Percentiles rank a stretch among this genome's conserved stretches.
Conservation (phyloP, 2,113 vertebrate species). For the Ploceus nigricollis region DNA sequence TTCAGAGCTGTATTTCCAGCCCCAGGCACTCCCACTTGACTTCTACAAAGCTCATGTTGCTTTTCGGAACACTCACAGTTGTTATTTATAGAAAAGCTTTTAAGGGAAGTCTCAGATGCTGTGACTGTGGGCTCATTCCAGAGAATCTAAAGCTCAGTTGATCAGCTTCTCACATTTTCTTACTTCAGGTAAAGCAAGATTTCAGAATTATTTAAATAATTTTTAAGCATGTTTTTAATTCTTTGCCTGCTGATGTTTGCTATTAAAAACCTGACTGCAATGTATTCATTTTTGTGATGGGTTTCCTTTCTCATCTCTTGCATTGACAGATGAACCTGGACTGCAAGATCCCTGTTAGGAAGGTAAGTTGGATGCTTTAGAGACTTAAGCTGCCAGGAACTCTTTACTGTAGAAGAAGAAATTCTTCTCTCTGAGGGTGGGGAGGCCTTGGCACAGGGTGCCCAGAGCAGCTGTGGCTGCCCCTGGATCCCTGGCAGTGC, state of each 20-base stretch:
- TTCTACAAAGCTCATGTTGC: not conserved
- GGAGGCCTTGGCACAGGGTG: not conserved
- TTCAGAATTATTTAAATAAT: not conserved
- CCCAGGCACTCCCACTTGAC: not conserved
- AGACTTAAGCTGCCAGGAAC: constrained; percentile 67
- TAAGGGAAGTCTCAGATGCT: not conserved
- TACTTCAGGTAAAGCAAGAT: not conserved
- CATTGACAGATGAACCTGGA: constrained; percentile 76
- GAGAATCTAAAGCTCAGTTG: not conserved
- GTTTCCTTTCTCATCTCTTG: not conserved
- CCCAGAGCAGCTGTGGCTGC: not conserved
- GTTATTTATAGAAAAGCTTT: constrained; percentile 18
- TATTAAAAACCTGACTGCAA: not conserved
- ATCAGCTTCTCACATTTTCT: not conserved
- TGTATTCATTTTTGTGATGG: not conserved
- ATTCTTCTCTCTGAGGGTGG: not conserved
- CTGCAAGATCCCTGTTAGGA: constrained; percentile 83
- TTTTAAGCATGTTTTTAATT: not conserved
- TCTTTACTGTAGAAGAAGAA: not conserved
- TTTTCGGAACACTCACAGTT: not conserved
- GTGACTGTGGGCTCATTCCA: not conserved
- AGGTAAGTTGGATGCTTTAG: constrained; percentile 70
- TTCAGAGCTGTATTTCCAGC: not conserved
- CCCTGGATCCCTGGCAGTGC: not conserved
- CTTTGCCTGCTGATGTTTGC: not conserved